phyloP scores from a whole-genome alignment of 1,140 invertebrate genomes.

The Uloborus diversus region DNA sequence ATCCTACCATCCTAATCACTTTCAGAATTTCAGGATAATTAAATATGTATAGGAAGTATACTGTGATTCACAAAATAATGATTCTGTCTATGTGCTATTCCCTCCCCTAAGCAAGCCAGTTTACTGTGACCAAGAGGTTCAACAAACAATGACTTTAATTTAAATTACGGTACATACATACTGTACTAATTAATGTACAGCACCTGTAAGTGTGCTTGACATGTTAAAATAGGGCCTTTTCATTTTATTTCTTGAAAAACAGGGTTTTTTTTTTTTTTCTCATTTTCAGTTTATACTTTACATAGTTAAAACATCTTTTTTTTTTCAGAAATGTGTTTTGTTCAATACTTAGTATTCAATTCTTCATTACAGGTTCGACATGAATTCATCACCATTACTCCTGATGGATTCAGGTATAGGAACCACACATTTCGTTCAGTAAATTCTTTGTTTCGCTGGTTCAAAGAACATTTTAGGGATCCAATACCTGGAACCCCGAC shows the following conservation, averaged over 20 bases:
- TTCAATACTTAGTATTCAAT: neutral
- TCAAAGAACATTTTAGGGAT: slow-evolving; percentile 96
- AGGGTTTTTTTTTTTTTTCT: neutral
- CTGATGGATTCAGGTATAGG: slow-evolving; percentile 92
- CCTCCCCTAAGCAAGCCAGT: too few species aligned
- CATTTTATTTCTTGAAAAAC: neutral
- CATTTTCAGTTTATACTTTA: neutral
- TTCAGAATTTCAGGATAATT: too few species aligned
- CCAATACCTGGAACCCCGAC: slow-evolving; percentile 82
- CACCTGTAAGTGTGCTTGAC: too few species aligned
- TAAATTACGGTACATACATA: too few species aligned
- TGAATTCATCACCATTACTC: slow-evolving; percentile 90
- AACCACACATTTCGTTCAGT: slow-evolving; percentile 87
- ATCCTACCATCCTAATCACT: too few species aligned
- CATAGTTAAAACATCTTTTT: neutral
- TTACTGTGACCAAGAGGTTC: too few species aligned
- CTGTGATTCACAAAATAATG: too few species aligned
- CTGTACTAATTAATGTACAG: too few species aligned
- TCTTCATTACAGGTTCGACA: slow-evolving; percentile 72
- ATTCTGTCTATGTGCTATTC: too few species aligned
- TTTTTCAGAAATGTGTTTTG: neutral
- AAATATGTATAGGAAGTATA: too few species aligned
- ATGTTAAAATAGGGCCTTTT: too few species aligned
- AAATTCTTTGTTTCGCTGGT: slow-evolving; percentile 89
- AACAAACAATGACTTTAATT: too few species aligned